phyloP scores from a whole-genome alignment of 2,888 invertebrate genomes.

The Orthosia incerta region DNA sequence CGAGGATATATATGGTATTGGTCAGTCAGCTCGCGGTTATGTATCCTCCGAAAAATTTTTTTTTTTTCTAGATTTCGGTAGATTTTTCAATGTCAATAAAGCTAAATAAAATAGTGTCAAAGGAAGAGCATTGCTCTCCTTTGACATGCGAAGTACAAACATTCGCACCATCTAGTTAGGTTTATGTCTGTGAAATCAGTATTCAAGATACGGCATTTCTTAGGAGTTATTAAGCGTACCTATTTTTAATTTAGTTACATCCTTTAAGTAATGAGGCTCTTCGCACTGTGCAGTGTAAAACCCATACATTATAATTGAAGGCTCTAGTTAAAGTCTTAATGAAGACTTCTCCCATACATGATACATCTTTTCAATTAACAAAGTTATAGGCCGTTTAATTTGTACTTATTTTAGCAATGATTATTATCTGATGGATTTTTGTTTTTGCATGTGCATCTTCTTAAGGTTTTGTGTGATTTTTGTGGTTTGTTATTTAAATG shows the following conservation, averaged over 20 bases:
- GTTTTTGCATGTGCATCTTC: background rate
- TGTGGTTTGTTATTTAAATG: no score
- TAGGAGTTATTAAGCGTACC: constrained; percentile 48
- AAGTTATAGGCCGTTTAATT: constrained; percentile 30
- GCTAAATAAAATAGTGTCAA: no score
- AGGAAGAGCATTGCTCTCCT: no score
- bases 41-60: no score
- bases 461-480: constrained; percentile 4
- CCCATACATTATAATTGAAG: constrained; percentile 50
- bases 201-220: constrained; percentile 53
- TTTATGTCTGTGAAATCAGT: constrained; percentile 5
- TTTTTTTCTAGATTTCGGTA: no score
- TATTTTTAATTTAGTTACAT: constrained; percentile 31
- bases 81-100: no score
- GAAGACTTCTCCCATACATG: constrained; percentile 61
- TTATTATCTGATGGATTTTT: constrained; percentile 17
- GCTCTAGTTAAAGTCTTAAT: constrained; percentile 58
- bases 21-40: no score
- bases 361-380: constrained; percentile 64
- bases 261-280: constrained; percentile 64
- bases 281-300: constrained; percentile 52
- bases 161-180: no score
- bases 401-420: constrained; percentile 20
- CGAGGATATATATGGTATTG: no score
- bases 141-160: no score